Conservation (phyloP, 1,140 invertebrate genomes). For the Pseudachorutes palmiensis region DNA sequence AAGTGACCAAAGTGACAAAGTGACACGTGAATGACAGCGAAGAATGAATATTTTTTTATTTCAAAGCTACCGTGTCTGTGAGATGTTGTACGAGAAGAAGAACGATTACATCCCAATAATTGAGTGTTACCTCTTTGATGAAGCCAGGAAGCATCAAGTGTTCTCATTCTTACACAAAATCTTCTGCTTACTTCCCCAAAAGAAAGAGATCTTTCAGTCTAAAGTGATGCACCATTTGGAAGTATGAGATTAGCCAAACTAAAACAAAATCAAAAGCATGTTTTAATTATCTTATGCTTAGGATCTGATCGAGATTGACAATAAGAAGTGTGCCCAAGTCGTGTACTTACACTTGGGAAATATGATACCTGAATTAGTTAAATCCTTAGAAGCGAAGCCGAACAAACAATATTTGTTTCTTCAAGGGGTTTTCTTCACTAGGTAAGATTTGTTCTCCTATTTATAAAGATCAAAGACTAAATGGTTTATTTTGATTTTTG, state of each 20-base stretch:
- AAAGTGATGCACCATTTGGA: constrained; percentile 27
- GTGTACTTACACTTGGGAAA: constrained; percentile 39
- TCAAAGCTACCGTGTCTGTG: constrained; percentile 54
- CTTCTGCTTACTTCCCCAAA: constrained; percentile 37
- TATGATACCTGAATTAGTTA: constrained; percentile 39
- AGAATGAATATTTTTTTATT: constrained; percentile 29
- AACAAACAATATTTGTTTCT: constrained; percentile 53
- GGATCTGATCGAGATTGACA: constrained; percentile 47
- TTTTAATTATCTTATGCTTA: constrained; percentile 30
- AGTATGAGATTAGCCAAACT: constrained; percentile 15
- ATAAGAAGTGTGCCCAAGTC: constrained; percentile 41
- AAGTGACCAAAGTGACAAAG: neutral
- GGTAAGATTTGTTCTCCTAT: constrained; percentile 38
- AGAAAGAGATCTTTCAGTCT: constrained; percentile 33
- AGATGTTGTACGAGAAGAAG: constrained; percentile 52
- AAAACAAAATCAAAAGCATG: neutral
- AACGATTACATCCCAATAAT: constrained; percentile 52
- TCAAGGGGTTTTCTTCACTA: constrained; percentile 52
- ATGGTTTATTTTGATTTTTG: constrained; percentile 14
- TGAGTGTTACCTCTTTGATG: constrained; percentile 52
- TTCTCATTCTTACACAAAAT: constrained; percentile 43
- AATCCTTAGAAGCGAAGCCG: constrained; percentile 43
- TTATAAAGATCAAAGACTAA: neutral
- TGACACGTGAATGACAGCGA: constrained; percentile 7
- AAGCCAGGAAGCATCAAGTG: constrained; percentile 45